These are phyloP conservation scores for Orius insidiosus DNA, from an alignment of 1,140 invertebrate species.

Conservation along the genomic window DNA sequence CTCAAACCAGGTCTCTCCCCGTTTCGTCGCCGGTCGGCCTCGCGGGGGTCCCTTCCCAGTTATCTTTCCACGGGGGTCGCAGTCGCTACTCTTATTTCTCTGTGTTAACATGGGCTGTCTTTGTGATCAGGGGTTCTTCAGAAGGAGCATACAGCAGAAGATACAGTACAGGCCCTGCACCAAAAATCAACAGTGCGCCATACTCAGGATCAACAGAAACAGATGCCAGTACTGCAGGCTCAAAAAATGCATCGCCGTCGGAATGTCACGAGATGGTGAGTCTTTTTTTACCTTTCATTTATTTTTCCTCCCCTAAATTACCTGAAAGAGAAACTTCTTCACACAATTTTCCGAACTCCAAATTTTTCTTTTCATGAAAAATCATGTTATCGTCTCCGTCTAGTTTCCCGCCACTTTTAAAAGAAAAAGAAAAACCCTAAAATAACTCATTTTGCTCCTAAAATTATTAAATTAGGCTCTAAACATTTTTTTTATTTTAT, in stretches of 20 bases:
- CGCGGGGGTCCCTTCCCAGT: too few species aligned
- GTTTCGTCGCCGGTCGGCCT: too few species aligned
- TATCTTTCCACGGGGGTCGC: too few species aligned
- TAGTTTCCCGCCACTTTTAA: too few species aligned
- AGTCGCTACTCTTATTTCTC: too few species aligned
- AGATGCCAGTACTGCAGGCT: constrained; percentile 92
- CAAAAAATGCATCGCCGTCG: constrained; percentile 95
- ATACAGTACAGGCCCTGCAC: constrained; percentile 94
- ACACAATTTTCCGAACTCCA: constrained; percentile 6
- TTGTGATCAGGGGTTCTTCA: constrained; percentile 62
- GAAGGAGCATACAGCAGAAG: constrained; percentile 89
- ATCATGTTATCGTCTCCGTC: too few species aligned
- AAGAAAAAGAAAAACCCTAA: too few species aligned
- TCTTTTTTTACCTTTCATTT: constrained; percentile 19
- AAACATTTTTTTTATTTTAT: too few species aligned
- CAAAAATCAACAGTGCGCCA: constrained; percentile 94
- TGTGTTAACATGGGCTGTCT: constrained; percentile 10
- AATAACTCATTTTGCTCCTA: too few species aligned
- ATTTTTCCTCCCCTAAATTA: not conserved
- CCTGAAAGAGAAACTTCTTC: not conserved
- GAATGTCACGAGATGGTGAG: constrained; percentile 96
- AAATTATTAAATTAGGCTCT: too few species aligned
- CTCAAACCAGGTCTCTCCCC: too few species aligned
- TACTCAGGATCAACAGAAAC: constrained; percentile 89
- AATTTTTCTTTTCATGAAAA: too few species aligned